A percentile compares a stretch with the other conserved stretches of the same genome.
Conservation (phyloP, 2,888 invertebrate species). For the Atherix ibis region DNA sequence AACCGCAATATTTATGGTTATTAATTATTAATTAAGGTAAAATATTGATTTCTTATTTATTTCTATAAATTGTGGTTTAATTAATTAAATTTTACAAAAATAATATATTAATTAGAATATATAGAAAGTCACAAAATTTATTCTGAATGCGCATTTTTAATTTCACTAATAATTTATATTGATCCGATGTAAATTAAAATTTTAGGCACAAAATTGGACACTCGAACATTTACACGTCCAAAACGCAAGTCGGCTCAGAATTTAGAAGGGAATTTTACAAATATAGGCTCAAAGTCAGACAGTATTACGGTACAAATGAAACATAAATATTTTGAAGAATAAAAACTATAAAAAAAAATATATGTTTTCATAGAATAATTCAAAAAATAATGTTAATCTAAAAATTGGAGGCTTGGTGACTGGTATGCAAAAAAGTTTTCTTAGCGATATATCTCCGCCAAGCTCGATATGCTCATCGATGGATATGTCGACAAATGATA, state of each 20-base stretch:
- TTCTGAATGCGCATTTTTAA: no score
- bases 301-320: constrained; percentile 3
- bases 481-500: constrained; percentile 19
- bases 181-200: no score
- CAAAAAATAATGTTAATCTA: constrained; percentile 20
- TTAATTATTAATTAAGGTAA: no score
- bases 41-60: no score
- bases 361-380: constrained; percentile 1
- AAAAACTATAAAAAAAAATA: not conserved
- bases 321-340: not conserved
- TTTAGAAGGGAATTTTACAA: constrained; percentile 24
- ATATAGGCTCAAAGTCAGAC: no score
- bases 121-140: no score
- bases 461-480: constrained; percentile 28
- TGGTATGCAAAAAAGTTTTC: constrained; percentile 28
- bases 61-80: no score
- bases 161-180: no score
- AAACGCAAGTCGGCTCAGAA: constrained; percentile 25
- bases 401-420: constrained; percentile 31
- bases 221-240: constrained; percentile 31
- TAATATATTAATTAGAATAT: no score
- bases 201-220: constrained; percentile 27
- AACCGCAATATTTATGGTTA: no score
- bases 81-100: no score
- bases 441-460: constrained; percentile 31